A percentile compares a stretch with the other conserved stretches of the same genome.
Conservation (phyloP, 2,888 invertebrate species). For the Anthophora plumipes region DNA sequence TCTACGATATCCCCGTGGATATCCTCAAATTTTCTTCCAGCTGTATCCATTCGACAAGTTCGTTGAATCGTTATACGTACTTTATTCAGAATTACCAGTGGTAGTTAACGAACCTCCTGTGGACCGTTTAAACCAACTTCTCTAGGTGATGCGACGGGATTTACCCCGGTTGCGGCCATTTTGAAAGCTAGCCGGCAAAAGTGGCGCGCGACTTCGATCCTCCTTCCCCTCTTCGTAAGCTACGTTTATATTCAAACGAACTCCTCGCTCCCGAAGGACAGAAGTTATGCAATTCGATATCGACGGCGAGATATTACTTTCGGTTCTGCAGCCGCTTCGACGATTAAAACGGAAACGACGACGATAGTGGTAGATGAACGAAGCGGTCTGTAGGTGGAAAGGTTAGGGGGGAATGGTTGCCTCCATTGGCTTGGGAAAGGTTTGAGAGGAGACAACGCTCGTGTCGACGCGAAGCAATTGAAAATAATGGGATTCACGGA, state of each 20-base stretch:
- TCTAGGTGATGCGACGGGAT: too few species aligned
- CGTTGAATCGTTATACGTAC: constrained; percentile 40
- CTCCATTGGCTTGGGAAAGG: constrained; percentile 2
- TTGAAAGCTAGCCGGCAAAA: neutral
- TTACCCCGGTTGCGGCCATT: neutral
- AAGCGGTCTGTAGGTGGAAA: constrained; percentile 1
- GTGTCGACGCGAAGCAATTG: constrained; percentile 50
- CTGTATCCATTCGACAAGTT: constrained; percentile 31
- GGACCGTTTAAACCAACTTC: constrained; percentile 2
- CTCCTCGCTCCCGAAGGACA: neutral
- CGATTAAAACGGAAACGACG: constrained; percentile 56
- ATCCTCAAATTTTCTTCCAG: constrained; percentile 21
- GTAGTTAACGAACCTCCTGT: constrained; percentile 42
- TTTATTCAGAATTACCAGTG: constrained; percentile 33
- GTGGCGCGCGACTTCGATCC: constrained; percentile 15
- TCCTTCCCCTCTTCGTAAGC: too few species aligned
- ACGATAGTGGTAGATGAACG: constrained; percentile 1
- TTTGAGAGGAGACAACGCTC: constrained; percentile 2
- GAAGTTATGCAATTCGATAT: constrained; percentile 66
- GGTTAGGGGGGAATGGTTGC: neutral
- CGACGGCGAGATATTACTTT: constrained; percentile 44
- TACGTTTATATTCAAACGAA: constrained; percentile 46
- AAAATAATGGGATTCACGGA: constrained; percentile 67
- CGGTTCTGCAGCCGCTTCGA: constrained; percentile 17
- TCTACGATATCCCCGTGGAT: constrained; percentile 23